Conservation (phyloP, 2,797 vertebrate species). For the Luscinia megarhynchos region DNA sequence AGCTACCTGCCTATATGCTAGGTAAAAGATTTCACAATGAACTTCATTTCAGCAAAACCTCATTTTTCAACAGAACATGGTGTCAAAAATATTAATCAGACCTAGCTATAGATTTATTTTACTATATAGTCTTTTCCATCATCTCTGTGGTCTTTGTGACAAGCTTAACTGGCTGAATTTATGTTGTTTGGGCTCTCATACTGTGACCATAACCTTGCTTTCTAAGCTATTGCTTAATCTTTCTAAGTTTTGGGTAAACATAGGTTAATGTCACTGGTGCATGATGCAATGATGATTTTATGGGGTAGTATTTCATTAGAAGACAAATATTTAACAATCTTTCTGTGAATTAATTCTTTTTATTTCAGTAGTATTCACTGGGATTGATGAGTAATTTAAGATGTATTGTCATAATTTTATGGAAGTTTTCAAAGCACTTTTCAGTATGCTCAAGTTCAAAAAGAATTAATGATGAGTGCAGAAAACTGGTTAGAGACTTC, state of each 20-base stretch:
- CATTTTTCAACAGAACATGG: slow-evolving; percentile 40
- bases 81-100: slow-evolving; percentile 64
- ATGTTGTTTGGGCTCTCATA: slow-evolving; percentile 27
- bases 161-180: slow-evolving; percentile 50
- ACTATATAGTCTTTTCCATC: slow-evolving; percentile 28
- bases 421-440: slow-evolving; percentile 1
- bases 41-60: slow-evolving; percentile 13
- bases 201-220: neutral
- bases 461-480: neutral
- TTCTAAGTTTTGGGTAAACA: neutral
- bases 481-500: neutral
- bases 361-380: neutral
- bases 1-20: neutral
- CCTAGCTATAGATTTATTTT: slow-evolving; percentile 35
- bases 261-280: neutral
- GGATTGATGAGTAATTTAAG: slow-evolving; percentile 8
- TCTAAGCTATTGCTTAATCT: neutral
- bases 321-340: slow-evolving; percentile 2
- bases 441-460: neutral
- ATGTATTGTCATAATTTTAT: neutral
- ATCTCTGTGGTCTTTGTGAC: slow-evolving; percentile 29
- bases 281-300: neutral
- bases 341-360: neutral
- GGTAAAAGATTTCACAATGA: neutral
- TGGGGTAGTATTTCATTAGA: neutral